phyloP scores from a whole-genome alignment of 1,140 invertebrate genomes.

The Phocides pigmalion region DNA sequence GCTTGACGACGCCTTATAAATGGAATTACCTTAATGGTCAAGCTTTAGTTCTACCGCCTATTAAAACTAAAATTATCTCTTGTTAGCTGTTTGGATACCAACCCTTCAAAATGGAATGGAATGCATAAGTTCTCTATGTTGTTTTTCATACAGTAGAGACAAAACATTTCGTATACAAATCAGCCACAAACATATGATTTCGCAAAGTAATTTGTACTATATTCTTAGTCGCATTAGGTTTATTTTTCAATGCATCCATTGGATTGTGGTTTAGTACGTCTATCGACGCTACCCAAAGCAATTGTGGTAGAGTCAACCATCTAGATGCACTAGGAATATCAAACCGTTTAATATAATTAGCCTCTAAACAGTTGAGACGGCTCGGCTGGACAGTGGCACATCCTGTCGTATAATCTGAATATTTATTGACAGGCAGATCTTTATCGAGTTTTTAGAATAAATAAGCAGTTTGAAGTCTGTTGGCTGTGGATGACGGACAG shows the following conservation, averaged over 20 bases:
- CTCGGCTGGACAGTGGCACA: constrained; percentile 37
- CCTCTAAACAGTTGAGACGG: constrained; percentile 49
- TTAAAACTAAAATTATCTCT: too few species aligned
- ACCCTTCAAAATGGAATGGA: too few species aligned
- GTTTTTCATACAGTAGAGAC: too few species aligned
- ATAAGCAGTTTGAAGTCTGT: constrained; percentile 1
- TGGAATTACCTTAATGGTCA: too few species aligned
- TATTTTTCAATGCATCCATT: too few species aligned
- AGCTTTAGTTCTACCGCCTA: too few species aligned
- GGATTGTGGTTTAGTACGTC: too few species aligned
- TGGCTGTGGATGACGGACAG: too few species aligned
- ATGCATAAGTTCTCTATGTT: too few species aligned
- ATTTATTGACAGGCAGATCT: constrained; percentile 46
- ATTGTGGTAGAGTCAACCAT: constrained; percentile 54
- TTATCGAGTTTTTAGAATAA: constrained; percentile 43
- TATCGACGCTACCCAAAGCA: constrained; percentile 47
- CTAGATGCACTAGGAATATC: constrained; percentile 62
- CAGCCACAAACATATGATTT: background rate
- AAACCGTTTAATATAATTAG: constrained; percentile 53
- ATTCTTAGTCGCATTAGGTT: too few species aligned
- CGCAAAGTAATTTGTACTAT: background rate
- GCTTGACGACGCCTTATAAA: too few species aligned
- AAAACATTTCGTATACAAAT: constrained; percentile 12
- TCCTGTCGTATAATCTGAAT: constrained; percentile 54
- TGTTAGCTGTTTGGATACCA: too few species aligned